Evolutionary conservation across 2,888 invertebrate genomes (phyloP).

Genomic region (Iselma pallidipennis): DNA sequence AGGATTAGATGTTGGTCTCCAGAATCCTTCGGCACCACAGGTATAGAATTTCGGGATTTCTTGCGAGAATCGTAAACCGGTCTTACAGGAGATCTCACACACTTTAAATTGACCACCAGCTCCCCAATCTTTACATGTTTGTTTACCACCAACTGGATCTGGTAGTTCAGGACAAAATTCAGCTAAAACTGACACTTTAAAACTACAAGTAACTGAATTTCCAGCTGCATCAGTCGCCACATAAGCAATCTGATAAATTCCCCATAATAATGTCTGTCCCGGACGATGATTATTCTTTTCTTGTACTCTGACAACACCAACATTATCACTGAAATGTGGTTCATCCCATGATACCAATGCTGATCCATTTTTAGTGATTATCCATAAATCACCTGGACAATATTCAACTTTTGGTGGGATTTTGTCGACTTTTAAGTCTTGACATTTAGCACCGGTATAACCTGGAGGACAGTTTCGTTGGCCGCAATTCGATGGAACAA

Average conservation of each 20-base stretch:
- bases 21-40: constrained; percentile 97
- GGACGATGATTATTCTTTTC: constrained; percentile 86
- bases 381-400: constrained; percentile 93
- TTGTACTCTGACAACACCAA: constrained; percentile 76
- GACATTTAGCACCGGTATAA: constrained; percentile 83
- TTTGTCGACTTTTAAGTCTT: constrained; percentile 63
- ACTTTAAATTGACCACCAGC: constrained; percentile 95
- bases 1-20: constrained; percentile 87
- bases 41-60: constrained; percentile 96
- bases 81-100: constrained; percentile 87
- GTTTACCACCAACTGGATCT: constrained; percentile 90
- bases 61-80: constrained; percentile 88
- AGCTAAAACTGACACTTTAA: constrained; percentile 89
- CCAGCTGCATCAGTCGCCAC: constrained; percentile 92
- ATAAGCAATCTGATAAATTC: constrained; percentile 89
- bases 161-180: constrained; percentile 89
- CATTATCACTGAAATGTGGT: constrained; percentile 88
- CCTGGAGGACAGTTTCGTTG: constrained; percentile 87
- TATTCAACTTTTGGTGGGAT: constrained; percentile 84
- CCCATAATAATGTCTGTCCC: constrained; percentile 88
- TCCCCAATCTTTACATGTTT: constrained; percentile 94
- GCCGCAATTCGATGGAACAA: constrained; percentile 90
- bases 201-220: constrained; percentile 88
- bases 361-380: constrained; percentile 90
- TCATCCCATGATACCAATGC: constrained; percentile 91